These are phyloP conservation scores for Macroramphosus scolopax DNA, from an alignment of 2,797 vertebrate genomes.

Conservation along the genomic window DNA sequence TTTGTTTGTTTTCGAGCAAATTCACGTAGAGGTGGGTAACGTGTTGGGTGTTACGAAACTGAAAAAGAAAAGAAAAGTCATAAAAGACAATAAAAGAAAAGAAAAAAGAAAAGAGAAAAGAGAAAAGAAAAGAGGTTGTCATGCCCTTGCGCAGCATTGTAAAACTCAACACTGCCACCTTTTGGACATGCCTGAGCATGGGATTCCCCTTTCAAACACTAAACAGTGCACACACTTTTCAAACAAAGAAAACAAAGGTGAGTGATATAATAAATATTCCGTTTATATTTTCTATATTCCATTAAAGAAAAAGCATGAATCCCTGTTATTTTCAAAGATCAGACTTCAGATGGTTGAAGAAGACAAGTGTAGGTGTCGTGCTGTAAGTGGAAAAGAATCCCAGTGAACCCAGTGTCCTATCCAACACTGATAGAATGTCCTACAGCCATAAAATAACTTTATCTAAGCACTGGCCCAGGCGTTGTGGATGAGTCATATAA, in stretches of 20 bases:
- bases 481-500: constrained; percentile 89
- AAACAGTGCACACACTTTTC: neutral
- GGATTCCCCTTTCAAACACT: constrained; percentile 7
- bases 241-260: neutral
- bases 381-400: too few relatives aligned
- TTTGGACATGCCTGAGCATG: constrained; percentile 75
- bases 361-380: too few relatives aligned
- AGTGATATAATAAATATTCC: too few relatives aligned
- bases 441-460: constrained; percentile 88
- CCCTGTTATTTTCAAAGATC: too few relatives aligned
- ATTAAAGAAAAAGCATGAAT: too few relatives aligned
- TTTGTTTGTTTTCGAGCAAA: too few relatives aligned
- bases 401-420: constrained; percentile 83
- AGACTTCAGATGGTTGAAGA: too few relatives aligned
- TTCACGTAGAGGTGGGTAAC: too few relatives aligned
- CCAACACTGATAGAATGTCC: constrained; percentile 75
- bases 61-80: neutral
- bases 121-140: neutral
- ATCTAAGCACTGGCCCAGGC: constrained; percentile 85
- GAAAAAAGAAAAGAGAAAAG: constrained; percentile 1
- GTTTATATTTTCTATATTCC: too few relatives aligned
- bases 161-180: constrained; percentile 97
- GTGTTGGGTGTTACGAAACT: too few relatives aligned
- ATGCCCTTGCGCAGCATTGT: constrained; percentile 27
- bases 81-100: neutral